Base-by-base conservation (phyloP, 2,888 invertebrate species). In the Megastigmus dorsalis region DNA sequence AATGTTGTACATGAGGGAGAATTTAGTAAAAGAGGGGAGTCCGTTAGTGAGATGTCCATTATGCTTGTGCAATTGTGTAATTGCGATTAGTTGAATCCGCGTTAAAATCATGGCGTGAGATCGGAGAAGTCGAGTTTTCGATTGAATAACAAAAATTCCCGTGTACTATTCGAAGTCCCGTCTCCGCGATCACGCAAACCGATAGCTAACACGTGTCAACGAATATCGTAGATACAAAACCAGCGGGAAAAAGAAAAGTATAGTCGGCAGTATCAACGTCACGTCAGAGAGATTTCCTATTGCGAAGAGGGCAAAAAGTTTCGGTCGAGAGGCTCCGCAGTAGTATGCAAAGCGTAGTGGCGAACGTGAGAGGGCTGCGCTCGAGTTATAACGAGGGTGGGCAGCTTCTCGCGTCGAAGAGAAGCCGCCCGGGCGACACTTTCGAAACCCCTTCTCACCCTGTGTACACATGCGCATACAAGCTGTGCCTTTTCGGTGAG, bases 301-400 rank as follows among this genome's bases (percentile, higher is more conserved):
- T 9, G 20, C n/a, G 23, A n/a, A n/a, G 20, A 13, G n/a, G 18
- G 13, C 52, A 15, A n/a, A 38, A 45, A 52, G 23, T 38, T 20
- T n/a, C 26, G 15, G 18, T 4, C 26, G 23, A 18, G n/a, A 7
- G 33, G 1, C 13, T 18, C 28, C 5, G n/a, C n/a, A n/a, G n/a
- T n/a, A 23, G 30, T 74, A 68, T 68, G 74, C 62, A 68, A 73
- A 74, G 41, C 41, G 18, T 36, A 28, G 60, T 43, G 20, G 20
- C 9, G 20, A 68, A 52, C 52, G 33, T 50, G 55, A 48, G 30
- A 50, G 41, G 50, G 65, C 15, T n/a, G 20, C 43, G 67, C 13
- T 73, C 52, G 67, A 73, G 20, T 66, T 55, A 57, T 55, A 74
- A 63, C 48, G 57, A 74, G 63, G 62, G 68, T 74, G 62, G 63